Percentiles rank a stretch among this genome's conserved stretches.
These are phyloP conservation scores for Oegoconia quadripuncta DNA, from an alignment of 2,888 invertebrate genomes.

Conservation along the genomic window DNA sequence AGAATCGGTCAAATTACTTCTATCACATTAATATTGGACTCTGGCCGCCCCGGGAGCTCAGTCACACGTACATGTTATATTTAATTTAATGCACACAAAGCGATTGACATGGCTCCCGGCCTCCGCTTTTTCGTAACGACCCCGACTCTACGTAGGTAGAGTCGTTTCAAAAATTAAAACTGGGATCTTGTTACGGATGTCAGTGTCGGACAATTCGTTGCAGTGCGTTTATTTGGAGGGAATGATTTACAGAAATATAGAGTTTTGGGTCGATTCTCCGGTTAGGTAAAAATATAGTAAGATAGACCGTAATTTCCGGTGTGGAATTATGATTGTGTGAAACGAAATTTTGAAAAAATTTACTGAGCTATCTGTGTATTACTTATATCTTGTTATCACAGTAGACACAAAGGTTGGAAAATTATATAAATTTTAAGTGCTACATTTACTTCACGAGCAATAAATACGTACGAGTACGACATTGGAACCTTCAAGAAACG, in stretches of 20 bases:
- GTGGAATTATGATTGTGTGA: no score
- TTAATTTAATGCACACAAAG: constrained; percentile 73
- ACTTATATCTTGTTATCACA: no score
- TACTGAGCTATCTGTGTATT: no score
- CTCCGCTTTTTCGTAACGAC: constrained; percentile 54
- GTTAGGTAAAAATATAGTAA: no score
- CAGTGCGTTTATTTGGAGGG: constrained; percentile 14
- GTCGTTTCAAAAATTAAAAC: constrained; percentile 48
- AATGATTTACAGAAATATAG: constrained; percentile 12
- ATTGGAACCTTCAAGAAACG: no score
- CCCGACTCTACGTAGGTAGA: constrained; percentile 47
- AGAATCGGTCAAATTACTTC: constrained; percentile 61
- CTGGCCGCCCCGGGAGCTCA: constrained; percentile 39
- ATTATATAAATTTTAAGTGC: no score
- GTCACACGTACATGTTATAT: constrained; percentile 60
- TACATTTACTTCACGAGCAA: no score
- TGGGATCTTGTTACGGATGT: constrained; percentile 43
- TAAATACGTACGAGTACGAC: no score
- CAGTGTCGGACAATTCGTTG: constrained; percentile 40
- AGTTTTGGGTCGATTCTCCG: constrained; percentile 4
- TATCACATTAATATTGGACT: constrained; percentile 59
- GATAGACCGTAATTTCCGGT: no score
- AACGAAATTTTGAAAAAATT: no score
- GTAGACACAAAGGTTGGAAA: no score
- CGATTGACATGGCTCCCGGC: constrained; percentile 65